These are phyloP conservation scores for Aplochiton taeniatus DNA, from an alignment of 2,797 vertebrate genomes.

Conservation along the genomic window DNA sequence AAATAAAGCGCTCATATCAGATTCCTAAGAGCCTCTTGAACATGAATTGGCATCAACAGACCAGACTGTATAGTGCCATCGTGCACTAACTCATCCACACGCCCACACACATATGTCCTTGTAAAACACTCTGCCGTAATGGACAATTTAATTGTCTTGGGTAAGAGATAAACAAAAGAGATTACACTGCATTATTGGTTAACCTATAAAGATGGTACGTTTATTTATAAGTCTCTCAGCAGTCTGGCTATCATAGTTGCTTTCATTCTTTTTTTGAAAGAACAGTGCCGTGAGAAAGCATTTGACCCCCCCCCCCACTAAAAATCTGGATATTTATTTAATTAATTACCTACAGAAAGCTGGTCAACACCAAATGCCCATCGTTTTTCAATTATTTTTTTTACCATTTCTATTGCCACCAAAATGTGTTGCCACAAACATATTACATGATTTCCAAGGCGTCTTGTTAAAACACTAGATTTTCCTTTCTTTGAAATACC, in stretches of 20 bases:
- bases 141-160: conserved; percentile 61
- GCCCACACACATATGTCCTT: conserved; percentile 57
- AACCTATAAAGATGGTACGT: conserved; percentile 46
- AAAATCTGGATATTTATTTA: too few species aligned
- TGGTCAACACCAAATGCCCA: too few species aligned
- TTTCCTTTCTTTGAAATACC: too few species aligned
- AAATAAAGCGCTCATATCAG: conserved; percentile 21
- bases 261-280: conserved; percentile 15
- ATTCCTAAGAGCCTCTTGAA: conserved; percentile 37
- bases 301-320: too few species aligned
- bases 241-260: conserved; percentile 5
- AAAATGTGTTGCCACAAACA: too few species aligned
- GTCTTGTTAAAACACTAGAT: too few species aligned
- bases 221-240: conserved; percentile 23
- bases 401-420: too few species aligned
- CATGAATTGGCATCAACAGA: conserved; percentile 52
- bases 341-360: too few species aligned
- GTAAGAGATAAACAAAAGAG: conserved; percentile 54
- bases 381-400: too few species aligned
- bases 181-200: conserved; percentile 58
- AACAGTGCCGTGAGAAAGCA: conserved; percentile 6
- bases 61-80: conserved; percentile 52
- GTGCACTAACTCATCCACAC: conserved; percentile 32
- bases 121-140: conserved; percentile 57
- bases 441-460: too few species aligned